Base-by-base conservation (phyloP, 2,797 vertebrate genomes). In the Peromyscus eremicus region DNA sequence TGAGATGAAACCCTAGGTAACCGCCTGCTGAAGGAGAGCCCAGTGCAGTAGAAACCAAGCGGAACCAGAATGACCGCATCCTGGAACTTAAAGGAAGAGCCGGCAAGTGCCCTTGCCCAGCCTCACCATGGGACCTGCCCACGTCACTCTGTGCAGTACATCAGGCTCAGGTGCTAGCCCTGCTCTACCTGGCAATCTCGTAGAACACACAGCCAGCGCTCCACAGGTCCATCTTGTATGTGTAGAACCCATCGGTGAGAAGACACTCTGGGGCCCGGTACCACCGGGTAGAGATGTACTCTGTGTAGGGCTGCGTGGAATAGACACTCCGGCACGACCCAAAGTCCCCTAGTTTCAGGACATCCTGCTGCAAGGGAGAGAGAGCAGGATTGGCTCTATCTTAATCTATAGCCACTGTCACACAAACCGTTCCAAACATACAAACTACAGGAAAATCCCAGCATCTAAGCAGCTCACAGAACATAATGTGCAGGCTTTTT, bases 211-310 rank as follows among this genome's bases (percentile, higher is more conserved):
- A 99, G 90, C 99, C 99, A 0, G 99, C 98, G 0, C 99, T 99
- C 99, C 99, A 99, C 55, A 99, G 97, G 98, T 99, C 99, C 98
- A 99, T 99, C 98, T 99, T 99, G 84, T 99, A 98, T 62, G 98
- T 98, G 85, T 98, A 99, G 98, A 99, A 99, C 4, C 99, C 99
- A 0, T 99, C 99, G 0, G 99, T 99, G 94, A 99, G 99, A 55
- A 99, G 99, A 94, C 99, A 99, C 98, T 99, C 99, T 0, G 99
- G 99, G 40, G 99, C 99, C 92, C 99, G 94, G 98, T 99, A 99
- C 99, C 99, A 99, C 94, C 98, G 98, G 0, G 99, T 99, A 93
- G 99, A 99, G 97, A 99, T 99, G 97, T 99, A 99, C 95, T 99
- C 99, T 0, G 98, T 99, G 97, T 99, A 99, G 0, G 99, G 99